phyloP scores from a whole-genome alignment of 2,888 invertebrate species.

The Latheticus oryzae region DNA sequence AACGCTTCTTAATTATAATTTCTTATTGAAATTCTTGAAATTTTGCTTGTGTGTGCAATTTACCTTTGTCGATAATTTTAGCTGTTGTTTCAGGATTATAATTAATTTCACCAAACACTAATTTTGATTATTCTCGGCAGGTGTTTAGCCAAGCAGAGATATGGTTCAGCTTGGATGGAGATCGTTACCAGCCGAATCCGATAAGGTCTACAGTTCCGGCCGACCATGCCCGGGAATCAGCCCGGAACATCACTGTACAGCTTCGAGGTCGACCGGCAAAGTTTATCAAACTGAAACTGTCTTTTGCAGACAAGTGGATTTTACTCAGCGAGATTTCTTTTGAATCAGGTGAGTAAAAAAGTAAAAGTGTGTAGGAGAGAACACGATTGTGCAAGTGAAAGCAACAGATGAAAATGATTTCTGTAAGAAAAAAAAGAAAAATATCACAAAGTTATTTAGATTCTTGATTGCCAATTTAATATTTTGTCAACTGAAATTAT shows the following conservation, averaged over 20 bases:
- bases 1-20: too few species aligned
- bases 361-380: too few species aligned
- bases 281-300: slow-evolving; percentile 79
- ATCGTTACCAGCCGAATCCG: slow-evolving; percentile 77
- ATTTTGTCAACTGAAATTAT: too few species aligned
- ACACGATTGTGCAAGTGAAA: too few species aligned
- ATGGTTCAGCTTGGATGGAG: slow-evolving; percentile 85
- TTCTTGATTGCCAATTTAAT: too few species aligned
- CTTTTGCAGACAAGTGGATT: slow-evolving; percentile 87
- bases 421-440: not conserved
- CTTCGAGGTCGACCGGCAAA: slow-evolving; percentile 80
- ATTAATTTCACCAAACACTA: slow-evolving; percentile 30
- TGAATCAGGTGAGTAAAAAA: slow-evolving; percentile 76
- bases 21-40: too few species aligned
- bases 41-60: too few species aligned
- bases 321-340: slow-evolving; percentile 90
- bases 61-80: too few species aligned
- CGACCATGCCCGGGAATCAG: slow-evolving; percentile 68
- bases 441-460: too few species aligned
- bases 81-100: slow-evolving; percentile 27
- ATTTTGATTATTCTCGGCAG: slow-evolving; percentile 63
- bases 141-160: slow-evolving; percentile 80
- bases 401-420: too few species aligned
- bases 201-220: slow-evolving; percentile 73
- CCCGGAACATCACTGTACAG: slow-evolving; percentile 77